Percentiles rank a stretch among this genome's conserved stretches.
These are phyloP conservation scores for Pituophis catenifer DNA, from an alignment of 2,113 vertebrate species.

Conservation along the genomic window DNA sequence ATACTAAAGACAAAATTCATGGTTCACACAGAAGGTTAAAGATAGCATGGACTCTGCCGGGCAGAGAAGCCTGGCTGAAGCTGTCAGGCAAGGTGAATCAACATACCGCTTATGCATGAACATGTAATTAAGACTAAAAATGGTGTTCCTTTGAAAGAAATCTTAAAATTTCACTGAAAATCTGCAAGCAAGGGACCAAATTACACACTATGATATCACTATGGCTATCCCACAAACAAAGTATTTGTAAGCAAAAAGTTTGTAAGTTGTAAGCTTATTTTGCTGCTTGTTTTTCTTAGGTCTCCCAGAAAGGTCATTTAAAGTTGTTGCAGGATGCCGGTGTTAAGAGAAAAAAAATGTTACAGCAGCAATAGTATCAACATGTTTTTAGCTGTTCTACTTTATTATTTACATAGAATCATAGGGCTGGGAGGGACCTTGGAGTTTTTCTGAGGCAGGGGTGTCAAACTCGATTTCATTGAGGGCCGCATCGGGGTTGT, in stretches of 20 bases:
- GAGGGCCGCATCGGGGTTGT: too few species aligned
- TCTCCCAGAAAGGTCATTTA: background rate
- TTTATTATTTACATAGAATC: background rate
- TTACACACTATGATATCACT: background rate
- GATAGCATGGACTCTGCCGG: background rate
- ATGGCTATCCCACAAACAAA: background rate
- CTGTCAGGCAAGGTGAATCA: background rate
- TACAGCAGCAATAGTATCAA: background rate
- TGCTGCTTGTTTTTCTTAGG: background rate
- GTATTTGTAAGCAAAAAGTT: background rate
- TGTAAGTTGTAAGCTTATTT: background rate
- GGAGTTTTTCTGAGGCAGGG: background rate
- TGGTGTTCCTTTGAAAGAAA: background rate
- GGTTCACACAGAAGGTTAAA: background rate
- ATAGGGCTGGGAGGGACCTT: background rate
- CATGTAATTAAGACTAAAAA: constrained; percentile 4
- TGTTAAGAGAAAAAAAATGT: background rate
- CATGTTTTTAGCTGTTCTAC: background rate
- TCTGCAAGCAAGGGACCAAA: background rate
- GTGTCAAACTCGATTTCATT: background rate
- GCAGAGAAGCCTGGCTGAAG: background rate
- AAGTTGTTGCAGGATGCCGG: background rate
- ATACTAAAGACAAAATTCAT: background rate
- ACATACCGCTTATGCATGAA: background rate
- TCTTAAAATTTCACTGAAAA: background rate